phyloP scores from a whole-genome alignment of 2,888 invertebrate species.

The Drosophila nr. perissopoda region DNA sequence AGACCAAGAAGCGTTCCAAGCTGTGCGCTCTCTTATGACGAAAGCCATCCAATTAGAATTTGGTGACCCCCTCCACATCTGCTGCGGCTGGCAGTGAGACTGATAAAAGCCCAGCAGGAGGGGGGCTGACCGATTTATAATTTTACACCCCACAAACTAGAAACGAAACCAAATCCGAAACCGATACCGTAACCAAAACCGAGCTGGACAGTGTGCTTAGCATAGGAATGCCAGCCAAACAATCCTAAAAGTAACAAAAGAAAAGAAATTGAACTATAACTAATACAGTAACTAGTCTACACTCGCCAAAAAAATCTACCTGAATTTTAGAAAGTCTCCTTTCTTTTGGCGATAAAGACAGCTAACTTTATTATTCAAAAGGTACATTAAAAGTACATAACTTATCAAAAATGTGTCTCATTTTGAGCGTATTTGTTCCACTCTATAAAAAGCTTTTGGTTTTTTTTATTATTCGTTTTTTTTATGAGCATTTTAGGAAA shows the following conservation, averaged over 20 bases:
- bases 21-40: constrained; percentile 85
- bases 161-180: neutral
- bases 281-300: neutral
- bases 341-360: neutral
- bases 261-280: neutral
- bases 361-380: neutral
- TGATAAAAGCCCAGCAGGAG: constrained; percentile 64
- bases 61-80: constrained; percentile 73
- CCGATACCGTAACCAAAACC: neutral
- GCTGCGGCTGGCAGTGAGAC: constrained; percentile 64
- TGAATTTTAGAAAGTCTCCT: neutral
- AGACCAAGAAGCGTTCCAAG: constrained; percentile 85
- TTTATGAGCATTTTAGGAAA: no score
- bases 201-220: constrained; percentile 30
- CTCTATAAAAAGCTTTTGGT: no score
- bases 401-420: neutral
- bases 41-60: constrained; percentile 84
- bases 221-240: constrained; percentile 27
- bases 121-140: constrained; percentile 82
- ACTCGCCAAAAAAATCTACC: neutral
- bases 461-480: no score
- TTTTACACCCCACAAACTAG: constrained; percentile 43
- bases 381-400: neutral
- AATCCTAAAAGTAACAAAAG: constrained; percentile 21
- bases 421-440: neutral